Percentiles rank a stretch among this genome's conserved stretches.
Conservation (phyloP, 1,140 invertebrate species). For the Octopus sinensis region DNA sequence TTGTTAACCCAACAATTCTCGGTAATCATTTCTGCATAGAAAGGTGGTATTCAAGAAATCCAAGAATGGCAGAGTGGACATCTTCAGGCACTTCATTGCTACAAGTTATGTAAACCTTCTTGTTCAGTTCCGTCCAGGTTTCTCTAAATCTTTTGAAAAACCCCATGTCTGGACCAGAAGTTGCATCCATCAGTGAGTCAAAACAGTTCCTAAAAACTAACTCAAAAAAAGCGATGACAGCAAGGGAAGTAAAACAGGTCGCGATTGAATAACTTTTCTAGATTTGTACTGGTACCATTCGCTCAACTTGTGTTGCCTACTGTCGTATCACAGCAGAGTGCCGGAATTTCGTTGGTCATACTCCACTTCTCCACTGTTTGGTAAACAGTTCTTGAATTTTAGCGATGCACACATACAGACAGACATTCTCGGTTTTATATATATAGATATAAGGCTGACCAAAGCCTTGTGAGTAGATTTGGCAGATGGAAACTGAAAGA, state of each 20-base stretch:
- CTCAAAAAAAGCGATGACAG: neutral
- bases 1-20: neutral
- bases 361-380: neutral
- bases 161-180: neutral
- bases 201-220: neutral
- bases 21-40: neutral
- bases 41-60: neutral
- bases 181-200: neutral
- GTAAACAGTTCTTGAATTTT: neutral
- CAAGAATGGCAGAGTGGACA: neutral
- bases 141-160: slow-evolving; percentile 4
- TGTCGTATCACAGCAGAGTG: neutral
- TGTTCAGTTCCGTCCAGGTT: neutral
- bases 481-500: too few species aligned
- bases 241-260: neutral
- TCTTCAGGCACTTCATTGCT: neutral
- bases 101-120: neutral
- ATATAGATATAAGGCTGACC: too few species aligned
- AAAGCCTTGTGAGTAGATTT: too few species aligned
- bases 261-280: neutral
- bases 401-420: too few species aligned
- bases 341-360: neutral
- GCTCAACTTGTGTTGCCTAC: neutral
- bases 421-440: too few species aligned
- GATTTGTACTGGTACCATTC: neutral